phyloP scores from a whole-genome alignment of 2,888 invertebrate species.

The Nomada hirtipes region DNA sequence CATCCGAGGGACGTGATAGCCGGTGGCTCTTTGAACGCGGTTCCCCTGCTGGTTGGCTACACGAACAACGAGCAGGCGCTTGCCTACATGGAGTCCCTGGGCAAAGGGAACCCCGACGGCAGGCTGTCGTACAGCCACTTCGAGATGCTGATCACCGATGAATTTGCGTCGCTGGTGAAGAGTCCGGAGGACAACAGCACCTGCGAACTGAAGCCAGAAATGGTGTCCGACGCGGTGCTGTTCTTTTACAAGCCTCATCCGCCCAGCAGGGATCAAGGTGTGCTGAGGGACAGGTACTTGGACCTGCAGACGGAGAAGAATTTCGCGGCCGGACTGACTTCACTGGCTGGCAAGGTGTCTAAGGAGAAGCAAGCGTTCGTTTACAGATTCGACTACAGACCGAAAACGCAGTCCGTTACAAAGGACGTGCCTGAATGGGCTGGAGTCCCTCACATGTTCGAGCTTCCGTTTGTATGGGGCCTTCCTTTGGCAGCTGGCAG shows the following conservation, averaged over 20 bases:
- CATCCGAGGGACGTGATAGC: conserved; percentile 88
- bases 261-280: conserved; percentile 87
- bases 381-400: conserved; percentile 88
- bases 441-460: conserved; percentile 92
- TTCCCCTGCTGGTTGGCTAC: conserved; percentile 91
- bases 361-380: conserved; percentile 87
- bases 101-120: conserved; percentile 86
- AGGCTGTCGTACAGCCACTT: conserved; percentile 87
- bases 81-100: conserved; percentile 85
- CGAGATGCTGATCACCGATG: conserved; percentile 87
- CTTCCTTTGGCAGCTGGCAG: conserved; percentile 88
- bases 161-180: conserved; percentile 71
- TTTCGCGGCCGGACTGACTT: conserved; percentile 90
- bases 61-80: conserved; percentile 93
- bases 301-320: conserved; percentile 91
- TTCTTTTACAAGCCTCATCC: conserved; percentile 91
- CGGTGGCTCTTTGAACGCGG: conserved; percentile 87
- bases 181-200: conserved; percentile 78
- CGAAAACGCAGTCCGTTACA: conserved; percentile 88
- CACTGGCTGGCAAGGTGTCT: conserved; percentile 88
- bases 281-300: conserved; percentile 88
- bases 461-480: conserved; percentile 93
- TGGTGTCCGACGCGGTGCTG: conserved; percentile 88
- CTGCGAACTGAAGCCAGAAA: conserved; percentile 81
- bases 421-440: conserved; percentile 91